A percentile compares a stretch with the other conserved stretches of the same genome.
Conservation (phyloP, 2,888 invertebrate species). For the Muschampia plurimacula region DNA sequence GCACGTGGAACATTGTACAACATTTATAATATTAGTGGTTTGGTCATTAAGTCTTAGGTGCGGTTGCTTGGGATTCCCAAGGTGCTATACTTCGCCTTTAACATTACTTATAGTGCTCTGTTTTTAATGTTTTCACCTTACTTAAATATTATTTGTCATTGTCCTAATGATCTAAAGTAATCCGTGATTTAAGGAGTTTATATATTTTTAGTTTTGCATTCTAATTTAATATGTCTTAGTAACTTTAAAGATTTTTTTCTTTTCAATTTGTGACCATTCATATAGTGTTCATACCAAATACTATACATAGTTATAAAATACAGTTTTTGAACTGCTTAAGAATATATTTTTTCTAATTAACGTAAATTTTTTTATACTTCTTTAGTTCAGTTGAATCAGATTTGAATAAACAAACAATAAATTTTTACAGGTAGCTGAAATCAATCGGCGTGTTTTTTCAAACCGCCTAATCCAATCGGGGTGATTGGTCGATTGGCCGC, state of each 20-base stretch:
- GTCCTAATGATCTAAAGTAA: neutral
- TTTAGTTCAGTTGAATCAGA: neutral
- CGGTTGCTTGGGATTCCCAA: neutral
- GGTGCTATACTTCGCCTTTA: neutral
- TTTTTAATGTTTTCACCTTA: neutral
- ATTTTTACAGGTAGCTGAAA: conserved; percentile 25
- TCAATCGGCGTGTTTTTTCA: conserved; percentile 37
- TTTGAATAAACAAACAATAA: conserved; percentile 25
- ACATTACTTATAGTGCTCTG: neutral
- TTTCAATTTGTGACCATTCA: no score
- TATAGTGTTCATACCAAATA: no score
- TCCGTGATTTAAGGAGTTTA: no score
- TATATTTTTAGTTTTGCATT: no score
- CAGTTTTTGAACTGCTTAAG: no score
- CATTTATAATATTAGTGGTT: neutral
- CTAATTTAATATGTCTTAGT: no score
- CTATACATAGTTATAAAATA: no score
- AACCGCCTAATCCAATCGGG: conserved; percentile 35
- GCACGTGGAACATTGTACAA: neutral
- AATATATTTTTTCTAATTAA: no score
- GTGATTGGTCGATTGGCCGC: conserved; percentile 26
- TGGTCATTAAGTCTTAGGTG: neutral
- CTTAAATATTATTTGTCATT: neutral
- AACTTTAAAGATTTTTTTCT: no score
- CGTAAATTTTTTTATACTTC: no score